Evolutionary conservation across 2,888 invertebrate genomes (phyloP).

Genomic region (Machimus atricapillus): DNA sequence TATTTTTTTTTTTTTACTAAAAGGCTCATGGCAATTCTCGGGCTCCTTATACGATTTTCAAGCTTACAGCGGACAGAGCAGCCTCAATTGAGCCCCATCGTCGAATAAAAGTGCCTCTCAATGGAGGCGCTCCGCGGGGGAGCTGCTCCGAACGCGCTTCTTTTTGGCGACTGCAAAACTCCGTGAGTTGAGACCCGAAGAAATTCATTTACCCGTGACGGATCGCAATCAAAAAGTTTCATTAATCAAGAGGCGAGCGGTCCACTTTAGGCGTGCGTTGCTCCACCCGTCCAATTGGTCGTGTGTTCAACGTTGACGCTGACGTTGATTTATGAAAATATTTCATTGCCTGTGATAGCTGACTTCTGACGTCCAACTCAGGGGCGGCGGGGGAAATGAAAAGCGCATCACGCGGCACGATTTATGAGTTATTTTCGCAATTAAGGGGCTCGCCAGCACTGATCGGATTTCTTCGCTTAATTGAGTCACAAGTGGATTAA

Average conservation of each 20-base stretch:
- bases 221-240: constrained; percentile 27
- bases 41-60: not conserved
- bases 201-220: constrained; percentile 30
- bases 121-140: not conserved
- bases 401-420: not conserved
- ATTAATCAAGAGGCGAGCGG: constrained; percentile 9
- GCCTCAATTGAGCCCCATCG: not conserved
- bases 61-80: not conserved
- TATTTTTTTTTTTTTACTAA: not conserved
- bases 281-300: constrained; percentile 4
- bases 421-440: not conserved
- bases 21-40: not conserved
- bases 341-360: constrained; percentile 42
- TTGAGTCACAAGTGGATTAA: not conserved
- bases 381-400: not conserved
- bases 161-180: not conserved
- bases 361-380: constrained; percentile 24
- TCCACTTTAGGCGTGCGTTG: constrained; percentile 3
- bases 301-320: constrained; percentile 11
- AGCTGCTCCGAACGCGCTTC: not conserved
- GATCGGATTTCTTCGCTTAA: not conserved
- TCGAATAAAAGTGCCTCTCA: not conserved
- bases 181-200: constrained; percentile 15
- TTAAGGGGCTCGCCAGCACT: not conserved
- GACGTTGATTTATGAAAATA: constrained; percentile 48